phyloP scores from a whole-genome alignment of 2,888 invertebrate species.

The Trilocha varians region DNA sequence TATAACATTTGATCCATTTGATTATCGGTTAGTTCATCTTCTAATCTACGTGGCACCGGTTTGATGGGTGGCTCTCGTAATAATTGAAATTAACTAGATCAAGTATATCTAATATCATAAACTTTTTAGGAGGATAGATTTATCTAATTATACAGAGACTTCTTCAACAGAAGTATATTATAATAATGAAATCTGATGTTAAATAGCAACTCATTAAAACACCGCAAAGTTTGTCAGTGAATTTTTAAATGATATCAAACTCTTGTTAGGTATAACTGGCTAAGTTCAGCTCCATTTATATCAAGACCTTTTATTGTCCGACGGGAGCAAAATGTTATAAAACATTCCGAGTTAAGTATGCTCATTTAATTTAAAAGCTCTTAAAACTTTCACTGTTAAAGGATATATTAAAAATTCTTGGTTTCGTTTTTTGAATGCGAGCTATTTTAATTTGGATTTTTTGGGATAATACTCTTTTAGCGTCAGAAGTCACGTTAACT shows the following conservation, averaged over 20 bases:
- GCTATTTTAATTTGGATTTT: not conserved
- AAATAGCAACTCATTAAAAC: too few relatives aligned
- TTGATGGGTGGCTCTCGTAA: too few relatives aligned
- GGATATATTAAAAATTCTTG: not conserved
- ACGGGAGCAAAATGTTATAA: not conserved
- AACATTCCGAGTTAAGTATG: slow-evolving; percentile 1
- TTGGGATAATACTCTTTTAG: not conserved
- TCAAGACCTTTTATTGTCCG: slow-evolving; percentile 3
- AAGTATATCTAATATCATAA: too few relatives aligned
- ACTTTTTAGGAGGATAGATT: too few relatives aligned
- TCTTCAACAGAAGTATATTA: too few relatives aligned
- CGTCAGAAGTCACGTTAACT: too few relatives aligned
- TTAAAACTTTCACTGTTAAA: not conserved
- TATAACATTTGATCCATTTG: too few relatives aligned
- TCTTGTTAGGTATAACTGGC: not conserved
- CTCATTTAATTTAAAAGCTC: slow-evolving; percentile 5
- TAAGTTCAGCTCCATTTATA: not conserved
- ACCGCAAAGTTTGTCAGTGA: not conserved
- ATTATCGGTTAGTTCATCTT: too few relatives aligned
- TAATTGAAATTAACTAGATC: too few relatives aligned
- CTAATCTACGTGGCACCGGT: too few relatives aligned
- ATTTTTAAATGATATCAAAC: not conserved
- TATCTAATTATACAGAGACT: too few relatives aligned
- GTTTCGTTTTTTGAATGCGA: not conserved
- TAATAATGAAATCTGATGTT: too few relatives aligned